Evolutionary conservation across 2,888 invertebrate genomes (phyloP), one percentile per base, ranked within the genome.

Genomic region (Idaea aversata): DNA sequence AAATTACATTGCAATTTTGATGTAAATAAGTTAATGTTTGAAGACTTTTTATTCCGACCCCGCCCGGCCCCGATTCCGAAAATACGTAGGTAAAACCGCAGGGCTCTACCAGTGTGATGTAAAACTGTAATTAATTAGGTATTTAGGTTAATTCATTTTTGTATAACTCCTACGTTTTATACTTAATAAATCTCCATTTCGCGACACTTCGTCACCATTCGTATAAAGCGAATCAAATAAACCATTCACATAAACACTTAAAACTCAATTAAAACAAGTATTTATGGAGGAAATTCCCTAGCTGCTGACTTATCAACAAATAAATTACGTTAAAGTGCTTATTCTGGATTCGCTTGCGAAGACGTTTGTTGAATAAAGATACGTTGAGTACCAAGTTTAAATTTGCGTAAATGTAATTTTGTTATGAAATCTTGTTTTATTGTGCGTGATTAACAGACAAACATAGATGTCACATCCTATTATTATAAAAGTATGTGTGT

Each of bases 161-260:
- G 25, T 25, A 25, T 25, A 25, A 25, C 25, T 25, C 1, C 1
- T 25, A 25, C 25, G 25, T 25, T 25, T 25, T 25, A 7, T 10
- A 47, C 7, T 4, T 6, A 47, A 7, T 13, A 10, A 47, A 13
- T 47, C 47, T 47, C 13, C 47, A 13, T 13, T 47, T 47, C 47
- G 47, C 47, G 47, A 47, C 47, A 47, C 47, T 47, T 47, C 10
- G 47, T 47, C 47, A 47, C 47, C 47, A 47, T 47, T 47, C 47
- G 47, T 10, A 13, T n/a, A 47, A 47, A 6, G 47, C 13, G 47
- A 47, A 47, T 47, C 47, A 47, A 47, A 47, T 47, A 47, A 47
- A 47, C 47, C 47, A 47, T 47, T 47, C 47, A 47, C 47, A 47
- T 47, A 47, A 47, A 47, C 47, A 47, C 47, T 47, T 47, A 47